Base-by-base conservation (phyloP, 30 jellyfish, hydroid and myxozoan genomes). In the Hydra vulgaris region DNA sequence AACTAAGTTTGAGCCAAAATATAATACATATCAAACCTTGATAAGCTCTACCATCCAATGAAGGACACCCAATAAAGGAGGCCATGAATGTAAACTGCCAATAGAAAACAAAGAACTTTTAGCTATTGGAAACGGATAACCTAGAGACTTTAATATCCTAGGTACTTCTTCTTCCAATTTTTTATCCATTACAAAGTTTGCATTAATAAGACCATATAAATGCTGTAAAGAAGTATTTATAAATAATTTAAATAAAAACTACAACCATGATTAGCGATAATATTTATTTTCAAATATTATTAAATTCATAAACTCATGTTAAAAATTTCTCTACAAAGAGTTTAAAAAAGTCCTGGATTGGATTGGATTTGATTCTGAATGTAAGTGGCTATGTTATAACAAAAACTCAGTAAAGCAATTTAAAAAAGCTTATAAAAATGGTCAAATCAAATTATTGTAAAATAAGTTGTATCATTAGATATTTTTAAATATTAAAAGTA, bases 51-150 rank as follows among this genome's bases (percentile, higher is more conserved):
- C 92, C 76, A 91, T 74, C 98, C 98, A 91, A 73, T 91, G 95
- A 71, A 91, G 70, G 27, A 96, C 96, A 18, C 95, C 98, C 69
- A 91, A 96, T 25, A 91, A 75, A 17, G 89, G 84, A 15, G 98
- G 98, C 98, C 98, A 91, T 0, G 98, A 77, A 81, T 91, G 96
- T 21, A 80, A 73, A 78, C 98, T 91, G 15, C 98, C 98, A 27
- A 91, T 87, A 19, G 98, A 70, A 75, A 86, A 91, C 96, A 91
- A 82, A 20, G 95, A 83, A 71, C 98, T 91, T 69, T 91, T 91
- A 23, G 98, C 79, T 21, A 91, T 83, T 0, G 95, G 84, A 69
- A 91, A 91, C 0, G 98, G 98, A 80, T 91, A 91, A 1, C 92
- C 78, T 12, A 86, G 87, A 23, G 78, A 86, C 82, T 86, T 91